These are phyloP conservation scores for Hypolimnas misippus DNA, from an alignment of 2,888 invertebrate genomes.

Conservation along the genomic window DNA sequence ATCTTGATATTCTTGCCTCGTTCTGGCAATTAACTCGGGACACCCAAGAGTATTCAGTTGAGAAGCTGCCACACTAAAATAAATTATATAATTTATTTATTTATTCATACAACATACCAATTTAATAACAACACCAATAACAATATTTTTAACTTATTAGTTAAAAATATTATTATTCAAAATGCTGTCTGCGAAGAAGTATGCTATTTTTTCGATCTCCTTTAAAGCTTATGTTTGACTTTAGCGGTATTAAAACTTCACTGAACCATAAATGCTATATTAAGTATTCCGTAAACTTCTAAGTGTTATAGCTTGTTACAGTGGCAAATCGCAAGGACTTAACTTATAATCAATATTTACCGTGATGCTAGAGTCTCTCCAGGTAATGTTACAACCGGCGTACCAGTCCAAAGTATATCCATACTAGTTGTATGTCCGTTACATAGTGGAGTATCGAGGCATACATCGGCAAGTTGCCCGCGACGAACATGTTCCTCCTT, in stretches of 20 bases:
- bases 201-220: no score
- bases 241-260: no score
- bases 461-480: conserved; percentile 98
- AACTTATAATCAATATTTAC: conserved; percentile 53
- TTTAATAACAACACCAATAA: not conserved
- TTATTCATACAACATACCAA: not conserved
- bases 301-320: no score
- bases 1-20: conserved; percentile 96
- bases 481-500: conserved; percentile 99
- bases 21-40: conserved; percentile 96
- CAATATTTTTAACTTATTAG: no score
- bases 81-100: not conserved
- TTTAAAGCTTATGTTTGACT: no score
- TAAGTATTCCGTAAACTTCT: no score
- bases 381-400: conserved; percentile 98
- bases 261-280: no score
- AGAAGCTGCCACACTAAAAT: conserved; percentile 95
- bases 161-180: no score
- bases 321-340: not conserved
- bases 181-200: no score
- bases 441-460: conserved; percentile 99
- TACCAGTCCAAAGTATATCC: conserved; percentile 99
- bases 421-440: conserved; percentile 99
- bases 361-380: conserved; percentile 91
- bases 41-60: conserved; percentile 97